phyloP scores from a whole-genome alignment of 2,888 invertebrate genomes.

The Choreutis nemorana region DNA sequence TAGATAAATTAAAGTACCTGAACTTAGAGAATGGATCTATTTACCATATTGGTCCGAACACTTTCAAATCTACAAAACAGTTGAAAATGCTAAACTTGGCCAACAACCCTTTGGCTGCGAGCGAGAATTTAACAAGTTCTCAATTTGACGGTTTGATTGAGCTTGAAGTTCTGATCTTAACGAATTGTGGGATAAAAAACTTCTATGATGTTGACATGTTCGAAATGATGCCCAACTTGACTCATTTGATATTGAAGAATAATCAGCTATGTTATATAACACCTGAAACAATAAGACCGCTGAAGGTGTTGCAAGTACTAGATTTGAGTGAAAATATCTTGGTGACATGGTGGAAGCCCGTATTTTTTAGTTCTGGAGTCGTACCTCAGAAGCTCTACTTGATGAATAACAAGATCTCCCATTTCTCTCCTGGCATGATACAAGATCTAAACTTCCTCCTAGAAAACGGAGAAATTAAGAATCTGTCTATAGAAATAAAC shows the following conservation, averaged over 20 bases:
- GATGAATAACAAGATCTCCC: constrained; percentile 63
- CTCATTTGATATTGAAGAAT: constrained; percentile 52
- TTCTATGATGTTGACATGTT: constrained; percentile 52
- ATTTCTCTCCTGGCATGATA: constrained; percentile 64
- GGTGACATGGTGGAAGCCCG: constrained; percentile 56
- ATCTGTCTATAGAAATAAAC: constrained; percentile 34
- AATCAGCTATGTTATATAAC: constrained; percentile 54
- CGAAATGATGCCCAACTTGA: constrained; percentile 52
- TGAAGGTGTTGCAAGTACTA: constrained; percentile 44
- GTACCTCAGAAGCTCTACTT: constrained; percentile 40
- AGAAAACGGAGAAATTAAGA: constrained; percentile 29
- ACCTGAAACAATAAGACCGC: constrained; percentile 40
- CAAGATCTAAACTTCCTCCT: constrained; percentile 57
- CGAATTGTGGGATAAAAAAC: constrained; percentile 54
- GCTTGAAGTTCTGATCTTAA: constrained; percentile 51
- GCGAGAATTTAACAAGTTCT: constrained; percentile 36
- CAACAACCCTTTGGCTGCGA: constrained; percentile 56
- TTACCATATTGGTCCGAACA: constrained; percentile 47
- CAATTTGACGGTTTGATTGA: constrained; percentile 57
- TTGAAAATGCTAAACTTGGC: constrained; percentile 60
- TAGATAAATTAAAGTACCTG: constrained; percentile 50
- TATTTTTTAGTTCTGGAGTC: constrained; percentile 52
- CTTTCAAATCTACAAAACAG: constrained; percentile 46
- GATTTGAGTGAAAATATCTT: constrained; percentile 62
- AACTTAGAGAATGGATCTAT: constrained; percentile 62